A percentile compares a stretch with the other conserved stretches of the same genome.
These are phyloP conservation scores for Coelinius sp. DNA, from an alignment of 2,888 invertebrate genomes.

Conservation along the genomic window DNA sequence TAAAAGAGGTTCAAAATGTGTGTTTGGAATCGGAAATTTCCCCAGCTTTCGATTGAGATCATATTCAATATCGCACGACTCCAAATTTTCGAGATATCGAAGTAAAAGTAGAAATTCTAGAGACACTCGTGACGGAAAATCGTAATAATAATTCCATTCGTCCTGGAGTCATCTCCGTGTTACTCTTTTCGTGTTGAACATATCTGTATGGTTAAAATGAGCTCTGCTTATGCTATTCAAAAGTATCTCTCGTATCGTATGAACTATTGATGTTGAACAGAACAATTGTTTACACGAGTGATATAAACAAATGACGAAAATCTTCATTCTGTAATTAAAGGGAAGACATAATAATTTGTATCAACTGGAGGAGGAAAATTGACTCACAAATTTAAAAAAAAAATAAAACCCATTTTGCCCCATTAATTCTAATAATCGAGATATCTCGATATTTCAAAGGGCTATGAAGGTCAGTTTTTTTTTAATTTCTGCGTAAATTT, in stretches of 20 bases:
- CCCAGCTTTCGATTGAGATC: not conserved
- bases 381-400: not conserved
- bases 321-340: not conserved
- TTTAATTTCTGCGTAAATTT: not conserved
- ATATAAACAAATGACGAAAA: not conserved
- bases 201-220: slow-evolving; percentile 29
- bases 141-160: slow-evolving; percentile 12
- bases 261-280: slow-evolving; percentile 23
- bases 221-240: slow-evolving; percentile 24
- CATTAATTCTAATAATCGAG: not conserved
- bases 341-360: not conserved
- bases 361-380: not conserved
- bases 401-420: not conserved
- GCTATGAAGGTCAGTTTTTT: not conserved
- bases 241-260: slow-evolving; percentile 16
- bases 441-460: not conserved
- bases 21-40: not conserved
- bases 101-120: not conserved
- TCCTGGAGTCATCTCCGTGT: slow-evolving; percentile 22
- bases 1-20: not conserved
- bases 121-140: not conserved
- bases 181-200: slow-evolving; percentile 33
- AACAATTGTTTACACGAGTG: slow-evolving; percentile 21
- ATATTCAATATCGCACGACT: not conserved
- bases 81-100: not conserved